Evolutionary conservation across 1,140 invertebrate species (phyloP).

Genomic region (Bombus huntii): DNA sequence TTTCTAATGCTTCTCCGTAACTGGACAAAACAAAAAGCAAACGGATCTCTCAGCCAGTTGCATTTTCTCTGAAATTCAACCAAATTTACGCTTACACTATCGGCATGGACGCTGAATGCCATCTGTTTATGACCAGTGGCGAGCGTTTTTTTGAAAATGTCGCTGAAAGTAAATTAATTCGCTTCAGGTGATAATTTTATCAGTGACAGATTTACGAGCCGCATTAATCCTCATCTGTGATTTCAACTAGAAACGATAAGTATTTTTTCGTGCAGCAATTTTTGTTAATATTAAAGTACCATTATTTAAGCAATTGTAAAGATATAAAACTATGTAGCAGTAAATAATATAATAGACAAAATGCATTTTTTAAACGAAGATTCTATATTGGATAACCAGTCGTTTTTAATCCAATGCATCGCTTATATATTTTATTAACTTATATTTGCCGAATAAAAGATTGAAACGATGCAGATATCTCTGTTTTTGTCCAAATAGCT

Average conservation of each 20-base stretch:
- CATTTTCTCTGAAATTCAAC: background rate
- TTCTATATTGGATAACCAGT: background rate
- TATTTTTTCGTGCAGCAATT: background rate
- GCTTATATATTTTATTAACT: background rate
- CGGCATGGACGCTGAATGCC: background rate
- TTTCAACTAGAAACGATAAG: background rate
- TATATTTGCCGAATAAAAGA: background rate
- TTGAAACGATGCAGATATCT: background rate
- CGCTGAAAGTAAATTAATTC: slow-evolving; percentile 23
- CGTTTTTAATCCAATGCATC: background rate
- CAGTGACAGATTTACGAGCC: slow-evolving; percentile 24
- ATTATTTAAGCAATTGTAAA: background rate
- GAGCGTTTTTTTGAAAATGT: background rate
- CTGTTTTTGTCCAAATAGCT: too few relatives aligned
- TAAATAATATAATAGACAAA: too few relatives aligned
- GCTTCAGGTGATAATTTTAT: slow-evolving; percentile 50
- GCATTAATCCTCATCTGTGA: background rate
- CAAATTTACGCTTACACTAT: slow-evolving; percentile 5
- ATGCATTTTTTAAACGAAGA: background rate
- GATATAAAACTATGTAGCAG: too few relatives aligned
- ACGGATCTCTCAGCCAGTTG: too few relatives aligned
- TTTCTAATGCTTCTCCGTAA: background rate
- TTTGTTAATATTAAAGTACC: background rate
- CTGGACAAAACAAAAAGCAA: background rate
- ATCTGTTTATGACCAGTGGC: slow-evolving; percentile 6